These are phyloP conservation scores for Thera britannica DNA, from an alignment of 2,888 invertebrate species.

Conservation along the genomic window DNA sequence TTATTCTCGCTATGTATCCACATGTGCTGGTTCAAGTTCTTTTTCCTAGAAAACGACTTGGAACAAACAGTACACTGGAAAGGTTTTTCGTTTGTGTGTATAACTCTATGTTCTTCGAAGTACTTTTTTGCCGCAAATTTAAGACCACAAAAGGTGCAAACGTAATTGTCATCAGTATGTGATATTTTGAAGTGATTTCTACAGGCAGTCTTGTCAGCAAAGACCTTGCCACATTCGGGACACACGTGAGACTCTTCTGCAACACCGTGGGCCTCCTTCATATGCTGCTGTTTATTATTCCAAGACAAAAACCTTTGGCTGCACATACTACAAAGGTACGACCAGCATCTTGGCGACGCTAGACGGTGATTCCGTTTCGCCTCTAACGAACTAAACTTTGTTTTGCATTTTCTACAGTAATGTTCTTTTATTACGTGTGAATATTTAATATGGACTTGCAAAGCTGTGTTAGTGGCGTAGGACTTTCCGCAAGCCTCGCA, in stretches of 20 bases:
- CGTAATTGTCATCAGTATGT: constrained; percentile 71
- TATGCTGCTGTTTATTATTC: constrained; percentile 64
- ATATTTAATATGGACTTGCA: constrained; percentile 44
- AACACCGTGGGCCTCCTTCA: constrained; percentile 61
- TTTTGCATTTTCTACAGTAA: constrained; percentile 49
- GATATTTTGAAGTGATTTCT: constrained; percentile 51
- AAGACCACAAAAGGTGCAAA: constrained; percentile 70
- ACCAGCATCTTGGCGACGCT: constrained; percentile 65
- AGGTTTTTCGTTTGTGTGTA: constrained; percentile 81
- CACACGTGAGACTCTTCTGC: constrained; percentile 63
- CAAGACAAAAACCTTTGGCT: constrained; percentile 68
- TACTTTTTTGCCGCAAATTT: constrained; percentile 68
- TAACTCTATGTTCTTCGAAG: constrained; percentile 75
- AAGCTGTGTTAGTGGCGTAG: constrained; percentile 44
- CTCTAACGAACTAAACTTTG: constrained; percentile 42
- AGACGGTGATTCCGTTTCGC: constrained; percentile 60
- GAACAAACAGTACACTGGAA: constrained; percentile 79
- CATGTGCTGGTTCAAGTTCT: constrained; percentile 73
- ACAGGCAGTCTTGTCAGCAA: constrained; percentile 63
- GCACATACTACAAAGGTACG: constrained; percentile 67
- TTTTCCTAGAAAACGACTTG: constrained; percentile 72
- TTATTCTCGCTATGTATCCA: constrained; percentile 77
- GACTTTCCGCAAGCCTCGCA: constrained; percentile 56
- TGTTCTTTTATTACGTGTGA: constrained; percentile 26
- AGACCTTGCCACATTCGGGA: constrained; percentile 66